Evolutionary conservation across 2,888 invertebrate genomes (phyloP), one percentile per base, ranked within the genome.

Genomic region (Phalera bucephala): DNA sequence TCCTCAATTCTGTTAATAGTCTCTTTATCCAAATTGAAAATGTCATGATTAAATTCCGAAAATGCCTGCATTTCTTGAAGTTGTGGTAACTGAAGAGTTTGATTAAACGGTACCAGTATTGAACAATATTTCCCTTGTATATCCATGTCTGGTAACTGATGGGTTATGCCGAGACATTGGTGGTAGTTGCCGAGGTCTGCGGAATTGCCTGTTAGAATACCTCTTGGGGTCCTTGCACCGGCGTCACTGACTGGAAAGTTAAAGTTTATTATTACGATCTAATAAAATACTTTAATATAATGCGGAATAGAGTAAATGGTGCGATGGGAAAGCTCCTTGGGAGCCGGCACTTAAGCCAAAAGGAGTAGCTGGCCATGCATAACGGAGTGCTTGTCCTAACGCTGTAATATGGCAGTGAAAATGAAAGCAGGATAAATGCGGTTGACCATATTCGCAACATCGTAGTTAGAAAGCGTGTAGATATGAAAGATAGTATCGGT

Each of bases 71-170:
- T 17, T 3, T 17, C 17, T 31, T 27, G 25, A 21, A 38, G 37
- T 15, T 34, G 23, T 4, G 57, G 59, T 7, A 54, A 23, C 1
- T 40, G 5, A 2, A 49, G 44, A 11, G 33, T 56, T 43, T 68
- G 72, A 7, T 46, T 35, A 14, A 64, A 3, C 0, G 71, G 69
- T 2, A 73, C 49, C 1, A 21, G 20, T 12, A 75, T 70, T 14
- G 72, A 51, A 23, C 82, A 81, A 32, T 72, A 76, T 41, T 78
- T 78, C 6, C 77, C 76, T 45, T 64, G 53, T 1, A 75, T 57
- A 4, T 52, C 31, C 31, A 45, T 45, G 4, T 48, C 51, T 22
- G 45, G 34, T 3, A 37, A 13, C 5, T 38, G 36, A 12, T 63
- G 45, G 2, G 45, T 49, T 11, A 76, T 66, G 2, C 44, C 56